A percentile compares a stretch with the other conserved stretches of the same genome.
phyloP scores from a whole-genome alignment of 2,888 invertebrate genomes.

The Epistrophe grossulariae region DNA sequence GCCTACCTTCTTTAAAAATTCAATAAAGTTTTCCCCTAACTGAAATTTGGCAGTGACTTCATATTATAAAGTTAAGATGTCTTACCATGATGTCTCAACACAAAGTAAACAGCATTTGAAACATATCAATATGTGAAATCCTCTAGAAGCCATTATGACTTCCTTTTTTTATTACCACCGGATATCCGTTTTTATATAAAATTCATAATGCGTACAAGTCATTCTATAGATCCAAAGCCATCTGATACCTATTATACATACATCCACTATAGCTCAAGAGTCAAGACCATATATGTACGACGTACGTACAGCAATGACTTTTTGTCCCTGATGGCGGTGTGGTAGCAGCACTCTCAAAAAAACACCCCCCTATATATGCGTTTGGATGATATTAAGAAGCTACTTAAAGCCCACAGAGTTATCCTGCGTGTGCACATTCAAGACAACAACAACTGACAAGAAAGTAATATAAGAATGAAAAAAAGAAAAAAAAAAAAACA shows the following conservation, averaged over 20 bases:
- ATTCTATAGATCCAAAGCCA: constrained; percentile 33
- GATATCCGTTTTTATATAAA: constrained; percentile 64
- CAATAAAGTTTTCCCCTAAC: not conserved
- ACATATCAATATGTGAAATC: constrained; percentile 43
- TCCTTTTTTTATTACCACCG: constrained; percentile 58
- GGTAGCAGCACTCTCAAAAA: constrained; percentile 11
- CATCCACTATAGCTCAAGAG: constrained; percentile 20
- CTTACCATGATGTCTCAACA: not conserved
- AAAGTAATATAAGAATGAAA: constrained; percentile 51
- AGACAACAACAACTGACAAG: constrained; percentile 66
- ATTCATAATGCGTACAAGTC: constrained; percentile 71
- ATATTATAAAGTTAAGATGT: not conserved
- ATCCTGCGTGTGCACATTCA: constrained; percentile 63
- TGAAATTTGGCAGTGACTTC: too few relatives aligned
- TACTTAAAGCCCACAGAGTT: constrained; percentile 18
- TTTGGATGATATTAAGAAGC: constrained; percentile 22
- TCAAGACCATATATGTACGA: constrained; percentile 22
- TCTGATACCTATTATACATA: constrained; percentile 39
- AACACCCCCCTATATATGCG: not conserved
- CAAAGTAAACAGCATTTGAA: constrained; percentile 4
- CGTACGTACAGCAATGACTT: constrained; percentile 15
- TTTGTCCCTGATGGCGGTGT: constrained; percentile 20
- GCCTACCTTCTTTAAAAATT: not conserved
- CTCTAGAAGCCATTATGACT: constrained; percentile 58
- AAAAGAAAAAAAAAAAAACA: not conserved